phyloP scores from a whole-genome alignment of 64 coral and sea anemone genomes.

The Actinia tenebrosa region DNA sequence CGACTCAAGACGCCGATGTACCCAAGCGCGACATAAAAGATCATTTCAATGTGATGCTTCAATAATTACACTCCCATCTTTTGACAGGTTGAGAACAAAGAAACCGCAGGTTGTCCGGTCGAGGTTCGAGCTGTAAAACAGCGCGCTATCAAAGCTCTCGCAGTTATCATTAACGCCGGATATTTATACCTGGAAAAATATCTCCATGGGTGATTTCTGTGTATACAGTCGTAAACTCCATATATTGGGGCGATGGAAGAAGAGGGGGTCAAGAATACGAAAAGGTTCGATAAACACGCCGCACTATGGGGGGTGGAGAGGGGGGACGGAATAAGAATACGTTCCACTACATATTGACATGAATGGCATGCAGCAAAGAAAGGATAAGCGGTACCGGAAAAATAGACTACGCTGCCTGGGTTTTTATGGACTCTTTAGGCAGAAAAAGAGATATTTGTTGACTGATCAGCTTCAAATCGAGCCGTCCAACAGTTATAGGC shows the following conservation, averaged over 20 bases:
- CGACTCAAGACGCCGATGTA: neutral
- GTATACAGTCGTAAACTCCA: neutral
- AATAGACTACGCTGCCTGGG: neutral
- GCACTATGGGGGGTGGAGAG: neutral
- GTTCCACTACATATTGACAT: neutral
- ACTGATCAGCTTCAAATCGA: neutral
- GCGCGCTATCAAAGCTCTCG: neutral
- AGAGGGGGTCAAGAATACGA: neutral
- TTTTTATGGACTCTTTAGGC: neutral
- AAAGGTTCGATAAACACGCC: neutral
- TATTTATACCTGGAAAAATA: neutral
- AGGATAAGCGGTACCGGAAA: neutral
- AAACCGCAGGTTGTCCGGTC: constrained; percentile 1
- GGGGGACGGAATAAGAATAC: neutral
- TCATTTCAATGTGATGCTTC: neutral
- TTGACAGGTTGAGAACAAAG: neutral
- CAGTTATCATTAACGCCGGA: neutral
- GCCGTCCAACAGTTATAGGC: neutral
- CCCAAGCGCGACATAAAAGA: constrained; percentile 4
- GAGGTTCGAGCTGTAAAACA: neutral
- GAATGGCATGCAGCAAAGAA: neutral
- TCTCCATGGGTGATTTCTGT: neutral
- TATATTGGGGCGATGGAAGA: neutral
- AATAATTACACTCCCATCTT: constrained; percentile 9
- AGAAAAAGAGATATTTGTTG: neutral